A percentile compares a stretch with the other conserved stretches of the same genome.
Evolutionary conservation across 2,888 invertebrate genomes (phyloP).

Genomic region (Dryocosmus kuriphilus): DNA sequence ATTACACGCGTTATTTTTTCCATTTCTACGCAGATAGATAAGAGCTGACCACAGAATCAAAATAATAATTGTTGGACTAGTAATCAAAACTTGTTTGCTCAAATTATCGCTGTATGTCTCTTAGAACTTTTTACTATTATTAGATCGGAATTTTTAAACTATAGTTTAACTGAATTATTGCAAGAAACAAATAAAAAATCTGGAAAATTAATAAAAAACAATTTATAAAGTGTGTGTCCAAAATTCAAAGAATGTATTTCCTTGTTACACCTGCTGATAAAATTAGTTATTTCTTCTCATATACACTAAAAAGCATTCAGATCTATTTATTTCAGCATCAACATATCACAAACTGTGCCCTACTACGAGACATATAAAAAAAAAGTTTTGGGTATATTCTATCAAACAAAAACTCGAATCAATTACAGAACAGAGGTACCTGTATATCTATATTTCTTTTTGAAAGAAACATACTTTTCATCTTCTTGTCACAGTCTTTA

Average conservation of each 20-base stretch:
- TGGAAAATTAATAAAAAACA: too few relatives aligned
- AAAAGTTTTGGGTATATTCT: constrained; percentile 39
- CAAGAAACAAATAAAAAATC: too few relatives aligned
- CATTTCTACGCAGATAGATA: not conserved
- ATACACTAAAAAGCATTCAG: too few relatives aligned
- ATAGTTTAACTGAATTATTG: too few relatives aligned
- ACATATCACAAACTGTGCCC: constrained; percentile 50
- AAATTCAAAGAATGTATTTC: too few relatives aligned
- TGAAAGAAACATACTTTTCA: not conserved
- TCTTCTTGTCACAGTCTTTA: not conserved
- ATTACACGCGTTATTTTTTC: too few relatives aligned
- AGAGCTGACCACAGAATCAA: not conserved
- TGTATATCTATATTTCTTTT: not conserved
- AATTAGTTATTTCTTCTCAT: too few relatives aligned
- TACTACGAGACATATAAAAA: constrained; percentile 57
- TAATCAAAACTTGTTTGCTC: not conserved
- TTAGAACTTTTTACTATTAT: not conserved
- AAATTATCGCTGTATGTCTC: not conserved
- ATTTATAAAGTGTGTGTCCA: too few relatives aligned
- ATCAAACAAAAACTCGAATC: constrained; percentile 43
- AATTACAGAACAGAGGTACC: constrained; percentile 60
- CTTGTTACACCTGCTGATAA: too few relatives aligned
- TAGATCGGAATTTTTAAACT: not conserved
- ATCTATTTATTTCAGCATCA: constrained; percentile 42
- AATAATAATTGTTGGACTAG: not conserved